Evolutionary conservation across 1,140 invertebrate genomes (phyloP).

Genomic region (Lepidurus arcticus): DNA sequence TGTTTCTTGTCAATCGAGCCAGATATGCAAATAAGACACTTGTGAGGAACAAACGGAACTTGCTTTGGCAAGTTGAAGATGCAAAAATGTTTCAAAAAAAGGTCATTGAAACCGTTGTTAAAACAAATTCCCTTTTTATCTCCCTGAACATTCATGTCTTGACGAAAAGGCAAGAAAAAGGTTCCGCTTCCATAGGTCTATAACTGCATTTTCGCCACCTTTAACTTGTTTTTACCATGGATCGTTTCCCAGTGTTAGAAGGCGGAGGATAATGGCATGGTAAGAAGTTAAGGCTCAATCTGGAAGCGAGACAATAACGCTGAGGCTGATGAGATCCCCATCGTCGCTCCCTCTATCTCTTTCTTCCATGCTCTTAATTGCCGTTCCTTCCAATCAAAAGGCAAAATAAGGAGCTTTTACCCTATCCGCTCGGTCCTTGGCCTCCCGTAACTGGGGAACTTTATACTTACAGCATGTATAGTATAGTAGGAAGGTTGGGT

Average conservation of each 20-base stretch:
- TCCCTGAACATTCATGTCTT: background rate
- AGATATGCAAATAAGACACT: background rate
- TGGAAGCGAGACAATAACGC: slow-evolving; percentile 4
- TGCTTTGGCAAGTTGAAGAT: background rate
- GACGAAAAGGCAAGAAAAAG: background rate
- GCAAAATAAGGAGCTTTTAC: background rate
- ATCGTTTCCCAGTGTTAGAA: background rate
- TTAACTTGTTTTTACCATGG: background rate
- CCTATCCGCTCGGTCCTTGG: background rate
- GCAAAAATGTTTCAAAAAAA: background rate
- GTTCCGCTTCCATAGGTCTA: background rate
- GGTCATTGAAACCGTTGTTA: background rate
- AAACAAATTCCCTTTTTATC: background rate
- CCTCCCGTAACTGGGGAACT: background rate
- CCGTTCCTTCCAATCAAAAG: background rate
- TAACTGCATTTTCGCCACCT: background rate
- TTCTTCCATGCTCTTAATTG: background rate
- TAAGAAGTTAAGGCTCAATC: background rate
- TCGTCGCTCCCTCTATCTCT: background rate
- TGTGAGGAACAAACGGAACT: background rate
- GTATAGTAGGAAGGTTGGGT: background rate
- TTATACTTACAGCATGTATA: background rate
- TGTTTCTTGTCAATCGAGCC: background rate
- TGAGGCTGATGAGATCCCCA: background rate
- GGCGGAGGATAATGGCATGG: background rate